These are phyloP conservation scores for Saccostrea echinata DNA, from an alignment of 1,140 invertebrate genomes.

Conservation along the genomic window DNA sequence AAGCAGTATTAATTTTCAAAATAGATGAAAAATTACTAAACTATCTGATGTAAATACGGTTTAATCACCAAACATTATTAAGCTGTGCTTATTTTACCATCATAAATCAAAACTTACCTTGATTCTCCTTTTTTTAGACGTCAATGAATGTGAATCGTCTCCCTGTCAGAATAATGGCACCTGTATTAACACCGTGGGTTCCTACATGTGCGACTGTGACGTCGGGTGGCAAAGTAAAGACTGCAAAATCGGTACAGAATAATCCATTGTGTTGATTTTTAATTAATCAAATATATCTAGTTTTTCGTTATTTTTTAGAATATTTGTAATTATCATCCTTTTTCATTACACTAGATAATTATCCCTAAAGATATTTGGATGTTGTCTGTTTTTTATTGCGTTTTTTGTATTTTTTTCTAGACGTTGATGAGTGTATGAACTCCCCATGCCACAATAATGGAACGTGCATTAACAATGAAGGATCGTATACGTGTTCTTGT, in stretches of 20 bases:
- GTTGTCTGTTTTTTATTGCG: too few relatives aligned
- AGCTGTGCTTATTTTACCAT: not conserved
- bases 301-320: too few relatives aligned
- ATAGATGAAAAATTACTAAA: not conserved
- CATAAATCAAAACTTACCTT: not conserved
- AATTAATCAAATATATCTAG: too few relatives aligned
- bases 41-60: not conserved
- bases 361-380: too few relatives aligned
- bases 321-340: too few relatives aligned
- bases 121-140: slow-evolving; percentile 81
- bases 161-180: slow-evolving; percentile 60
- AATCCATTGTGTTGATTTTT: too few relatives aligned
- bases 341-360: too few relatives aligned
- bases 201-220: slow-evolving; percentile 61
- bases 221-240: slow-evolving; percentile 8
- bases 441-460: slow-evolving; percentile 83
- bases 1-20: not conserved
- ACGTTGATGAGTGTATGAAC: slow-evolving; percentile 60
- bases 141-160: slow-evolving; percentile 30
- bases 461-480: slow-evolving; percentile 77
- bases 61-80: not conserved
- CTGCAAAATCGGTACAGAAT: slow-evolving; percentile 27
- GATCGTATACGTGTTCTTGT: slow-evolving; percentile 74
- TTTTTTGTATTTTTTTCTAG: slow-evolving; percentile 30
- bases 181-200: slow-evolving; percentile 59